A percentile compares a stretch with the other conserved stretches of the same genome.
Conservation (phyloP, 2,797 vertebrate species). For the Atherinosoma microstoma region DNA sequence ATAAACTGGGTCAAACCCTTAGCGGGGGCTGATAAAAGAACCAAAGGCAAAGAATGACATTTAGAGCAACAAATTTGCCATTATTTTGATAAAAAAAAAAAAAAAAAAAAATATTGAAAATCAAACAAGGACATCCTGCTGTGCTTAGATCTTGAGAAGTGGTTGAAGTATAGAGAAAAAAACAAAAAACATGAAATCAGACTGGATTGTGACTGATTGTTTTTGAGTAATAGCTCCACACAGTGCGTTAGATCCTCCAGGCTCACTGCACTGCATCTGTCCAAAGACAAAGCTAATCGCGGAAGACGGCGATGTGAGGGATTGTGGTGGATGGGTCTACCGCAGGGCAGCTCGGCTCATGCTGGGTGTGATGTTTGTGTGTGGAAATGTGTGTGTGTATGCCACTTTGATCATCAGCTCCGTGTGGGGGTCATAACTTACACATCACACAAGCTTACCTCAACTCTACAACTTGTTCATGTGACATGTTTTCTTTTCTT, state of each 20-base stretch:
- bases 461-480: slow-evolving; percentile 46
- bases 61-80: slow-evolving; percentile 60
- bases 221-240: slow-evolving; percentile 71
- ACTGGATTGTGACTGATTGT: slow-evolving; percentile 69
- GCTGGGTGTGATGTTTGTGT: slow-evolving; percentile 72
- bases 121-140: slow-evolving; percentile 45
- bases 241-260: slow-evolving; percentile 71
- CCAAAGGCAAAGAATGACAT: slow-evolving; percentile 46
- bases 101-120: background rate
- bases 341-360: slow-evolving; percentile 70
- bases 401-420: slow-evolving; percentile 60
- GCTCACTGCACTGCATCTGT: slow-evolving; percentile 70
- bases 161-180: slow-evolving; percentile 61
- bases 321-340: slow-evolving; percentile 65
- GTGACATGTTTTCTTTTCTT: slow-evolving; percentile 22
- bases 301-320: slow-evolving; percentile 73
- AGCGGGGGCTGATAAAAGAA: slow-evolving; percentile 55
- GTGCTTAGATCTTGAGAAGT: slow-evolving; percentile 48
- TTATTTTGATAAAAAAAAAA: slow-evolving; percentile 3
- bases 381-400: slow-evolving; percentile 49
- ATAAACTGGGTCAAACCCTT: slow-evolving; percentile 54
- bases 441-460: slow-evolving; percentile 72
- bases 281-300: slow-evolving; percentile 74
- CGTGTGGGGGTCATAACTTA: slow-evolving; percentile 66
- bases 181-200: slow-evolving; percentile 50